Evolutionary conservation across 2,113 vertebrate species (phyloP), one percentile per base, ranked within the genome.

Genomic region (Trichechus manatus): DNA sequence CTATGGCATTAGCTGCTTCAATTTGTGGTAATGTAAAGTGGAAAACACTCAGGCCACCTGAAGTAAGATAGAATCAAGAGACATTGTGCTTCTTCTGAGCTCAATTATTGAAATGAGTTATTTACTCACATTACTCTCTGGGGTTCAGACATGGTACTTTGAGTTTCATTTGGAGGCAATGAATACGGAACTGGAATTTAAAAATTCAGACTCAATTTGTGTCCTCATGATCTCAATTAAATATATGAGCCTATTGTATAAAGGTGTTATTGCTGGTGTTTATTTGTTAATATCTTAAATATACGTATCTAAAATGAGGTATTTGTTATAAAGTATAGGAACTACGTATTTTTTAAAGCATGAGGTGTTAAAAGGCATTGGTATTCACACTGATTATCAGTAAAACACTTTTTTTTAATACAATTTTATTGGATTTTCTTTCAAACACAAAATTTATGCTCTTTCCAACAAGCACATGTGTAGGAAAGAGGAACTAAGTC

Each of bases 171-270:
- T 75, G 36, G 20, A 95, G 14, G 1, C 1, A 93, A 80, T 25
- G 4, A 23, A 78, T 27, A 50, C 31, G 87, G 64, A 94, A 66
- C 17, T 70, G n/a, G 53, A 66, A 6, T 94, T 85, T 94, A 61
- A 72, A 95, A 97, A 89, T 83, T 6, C 25, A 90, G 8, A 89
- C 1, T 44, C 92, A 14, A 70, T 92, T 68, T 79, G 2, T 75
- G 53, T 31, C 11, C 44, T 15, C 8, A 25, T 42, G 63, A 75
- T 9, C 13, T 87, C 86, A 44, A 7, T 53, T 70, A 75, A 63
- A 82, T 70, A 42, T 27, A 36, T 47, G 85, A 82, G 1, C 3
- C 0, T 81, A 17, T n/a, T 44, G 61, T 87, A 36, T 56, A 86
- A 75, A 56, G 22, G 8, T 25, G 8, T 1, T 64, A 70, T 74